Percentiles rank a stretch among this genome's conserved stretches.
Conservation (phyloP, 2,888 invertebrate genomes). For the Beris morrisii region DNA sequence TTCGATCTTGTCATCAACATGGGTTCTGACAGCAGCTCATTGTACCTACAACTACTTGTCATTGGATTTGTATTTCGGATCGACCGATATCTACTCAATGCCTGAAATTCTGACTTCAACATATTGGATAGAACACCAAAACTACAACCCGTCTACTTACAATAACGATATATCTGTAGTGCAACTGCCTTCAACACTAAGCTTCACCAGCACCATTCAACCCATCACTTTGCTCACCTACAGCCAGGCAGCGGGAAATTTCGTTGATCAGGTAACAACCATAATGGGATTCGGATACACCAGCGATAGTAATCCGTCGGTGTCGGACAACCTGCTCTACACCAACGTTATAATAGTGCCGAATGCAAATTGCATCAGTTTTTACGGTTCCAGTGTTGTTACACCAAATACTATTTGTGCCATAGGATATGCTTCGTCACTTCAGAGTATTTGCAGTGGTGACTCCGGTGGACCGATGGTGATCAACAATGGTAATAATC, state of each 20-base stretch:
- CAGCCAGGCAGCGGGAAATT: constrained; percentile 42
- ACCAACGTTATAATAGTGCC: constrained; percentile 36
- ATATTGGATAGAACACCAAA: constrained; percentile 31
- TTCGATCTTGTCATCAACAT: constrained; percentile 33
- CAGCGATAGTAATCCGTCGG: constrained; percentile 44
- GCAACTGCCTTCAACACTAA: constrained; percentile 30
- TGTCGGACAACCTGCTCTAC: constrained; percentile 32
- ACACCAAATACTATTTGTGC: constrained; percentile 39
- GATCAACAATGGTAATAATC: constrained; percentile 24
- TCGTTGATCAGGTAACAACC: constrained; percentile 46
- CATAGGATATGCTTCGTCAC: constrained; percentile 27
- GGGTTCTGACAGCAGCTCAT: constrained; percentile 38
- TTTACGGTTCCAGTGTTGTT: constrained; percentile 37
- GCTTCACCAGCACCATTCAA: constrained; percentile 46
- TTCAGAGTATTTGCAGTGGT: constrained; percentile 39
- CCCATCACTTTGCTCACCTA: constrained; percentile 47
- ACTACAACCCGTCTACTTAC: constrained; percentile 34
- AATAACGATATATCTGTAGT: constrained; percentile 37
- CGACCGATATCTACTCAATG: constrained; percentile 33
- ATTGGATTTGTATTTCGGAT: constrained; percentile 36
- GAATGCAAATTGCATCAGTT: constrained; percentile 36
- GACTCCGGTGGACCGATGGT: constrained; percentile 41
- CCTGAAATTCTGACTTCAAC: constrained; percentile 23
- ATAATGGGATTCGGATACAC: constrained; percentile 54
- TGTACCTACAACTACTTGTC: constrained; percentile 31